Conservation (phyloP, 2,797 vertebrate genomes). For the Chaunax sp. region DNA sequence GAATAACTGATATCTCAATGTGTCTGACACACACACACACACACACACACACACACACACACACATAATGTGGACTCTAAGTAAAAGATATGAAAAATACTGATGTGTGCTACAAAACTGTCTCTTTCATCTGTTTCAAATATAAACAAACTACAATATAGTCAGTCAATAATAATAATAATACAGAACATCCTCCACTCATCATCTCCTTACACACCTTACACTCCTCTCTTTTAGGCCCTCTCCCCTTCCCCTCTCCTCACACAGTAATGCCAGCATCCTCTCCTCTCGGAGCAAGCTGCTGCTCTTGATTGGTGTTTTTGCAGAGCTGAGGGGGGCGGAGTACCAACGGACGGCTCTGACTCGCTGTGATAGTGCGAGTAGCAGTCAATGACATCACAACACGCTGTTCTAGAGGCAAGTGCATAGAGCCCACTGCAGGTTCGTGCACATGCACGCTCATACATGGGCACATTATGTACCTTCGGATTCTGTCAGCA, state of each 20-base stretch:
- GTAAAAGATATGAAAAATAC: constrained; percentile 20
- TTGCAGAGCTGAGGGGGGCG: constrained; percentile 62
- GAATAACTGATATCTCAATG: constrained; percentile 16
- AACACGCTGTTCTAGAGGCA: constrained; percentile 48
- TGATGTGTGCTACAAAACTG: constrained; percentile 20
- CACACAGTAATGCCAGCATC: constrained; percentile 54
- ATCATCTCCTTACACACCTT: constrained; percentile 22
- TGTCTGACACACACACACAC: constrained; percentile 1
- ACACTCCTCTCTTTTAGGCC: constrained; percentile 18
- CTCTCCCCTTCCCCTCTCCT: constrained; percentile 26
- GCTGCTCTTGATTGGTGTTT: constrained; percentile 63
- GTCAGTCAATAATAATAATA: constrained; percentile 49
- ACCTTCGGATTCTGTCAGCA: constrained; percentile 18
- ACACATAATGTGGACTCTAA: constrained; percentile 13
- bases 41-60: constrained; percentile 1
- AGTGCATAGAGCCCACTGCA: constrained; percentile 26
- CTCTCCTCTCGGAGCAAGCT: constrained; percentile 60
- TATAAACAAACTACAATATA: constrained; percentile 55
- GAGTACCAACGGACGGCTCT: constrained; percentile 61
- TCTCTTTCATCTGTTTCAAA: constrained; percentile 46
- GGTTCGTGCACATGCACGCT: constrained; percentile 15
- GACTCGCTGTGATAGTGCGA: constrained; percentile 73
- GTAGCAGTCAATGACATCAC: constrained; percentile 80
- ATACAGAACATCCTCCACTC: constrained; percentile 50
- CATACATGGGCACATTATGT: constrained; percentile 13